Evolutionary conservation across 2,113 vertebrate genomes (phyloP), one percentile per base, ranked within the genome.

Genomic region (Phrynocephalus versicolor): DNA sequence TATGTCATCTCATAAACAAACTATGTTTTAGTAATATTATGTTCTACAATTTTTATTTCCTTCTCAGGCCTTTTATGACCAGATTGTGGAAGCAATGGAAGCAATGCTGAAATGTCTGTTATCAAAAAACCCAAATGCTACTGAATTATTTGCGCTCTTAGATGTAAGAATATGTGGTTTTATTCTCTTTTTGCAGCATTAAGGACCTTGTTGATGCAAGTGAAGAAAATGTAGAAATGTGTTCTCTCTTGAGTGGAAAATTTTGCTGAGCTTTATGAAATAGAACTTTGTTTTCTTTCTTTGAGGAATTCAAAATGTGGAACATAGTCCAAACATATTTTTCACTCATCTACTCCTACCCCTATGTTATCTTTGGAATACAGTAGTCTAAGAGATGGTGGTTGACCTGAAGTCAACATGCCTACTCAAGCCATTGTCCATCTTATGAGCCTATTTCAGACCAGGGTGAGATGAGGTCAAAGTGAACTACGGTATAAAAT

Each of bases 21-120:
- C 45, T 51, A 10, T 51, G 37, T 37, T 37, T 15, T 23, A 82
- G n/a, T 57, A 57, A 23, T 71, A 81, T 55, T 27, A 2, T 81
- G 12, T 80, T 45, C 45, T 21, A 73, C 33, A 35, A 64, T 13
- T 57, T 83, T 6, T 65, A 10, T 33, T 73, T 37, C n/a, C 25
- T 60, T 58, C 55, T 45, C 81, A 95, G 94, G 83, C 2, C 0
- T 82, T 93, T 51, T 93, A 93, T 27, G 25, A 3, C 12, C 90
- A 92, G 92, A 93, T 85, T 15, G 39, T 93, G 87, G 86, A 86
- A 1, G 90, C 89, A 67, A 88, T 95, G 86, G 88, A 92, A 84
- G 84, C 70, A 2, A 83, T 94, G 84, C 90, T 94, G 82, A 88
- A 85, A 0, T 79, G 83, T 18, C 90, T 94, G 55, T 86, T 89